Evolutionary conservation across 2,113 vertebrate species (phyloP).

Genomic region (Mixornis gularis): DNA sequence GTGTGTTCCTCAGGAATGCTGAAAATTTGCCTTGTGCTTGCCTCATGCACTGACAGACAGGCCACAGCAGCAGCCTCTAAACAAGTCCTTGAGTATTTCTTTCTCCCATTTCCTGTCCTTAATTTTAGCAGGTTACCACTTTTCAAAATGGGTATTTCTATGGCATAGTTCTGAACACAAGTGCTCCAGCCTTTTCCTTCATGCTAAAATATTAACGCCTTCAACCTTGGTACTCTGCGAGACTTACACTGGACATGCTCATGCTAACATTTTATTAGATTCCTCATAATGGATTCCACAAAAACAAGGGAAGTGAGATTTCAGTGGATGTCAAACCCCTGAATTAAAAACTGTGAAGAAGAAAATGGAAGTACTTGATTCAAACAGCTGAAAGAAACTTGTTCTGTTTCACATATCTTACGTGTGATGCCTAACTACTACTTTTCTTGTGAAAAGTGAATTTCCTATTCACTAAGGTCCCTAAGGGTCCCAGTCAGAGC

Average conservation of each 20-base stretch:
- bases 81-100: fast-evolving
- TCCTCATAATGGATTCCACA: not conserved
- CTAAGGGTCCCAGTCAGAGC: not conserved
- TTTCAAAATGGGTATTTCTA: not conserved
- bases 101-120: not conserved
- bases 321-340: not conserved
- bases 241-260: fast-evolving
- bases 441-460: not conserved
- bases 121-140: not conserved
- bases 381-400: not conserved
- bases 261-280: not conserved
- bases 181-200: not conserved
- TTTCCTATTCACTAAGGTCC: not conserved
- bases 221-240: fast-evolving
- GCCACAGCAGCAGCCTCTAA: not conserved
- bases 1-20: not conserved
- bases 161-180: not conserved
- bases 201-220: not conserved
- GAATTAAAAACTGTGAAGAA: not conserved
- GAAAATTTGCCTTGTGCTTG: not conserved
- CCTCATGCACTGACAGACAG: fast-evolving
- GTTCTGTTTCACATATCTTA: not conserved
- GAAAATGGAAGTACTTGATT: not conserved
- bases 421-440: not conserved
- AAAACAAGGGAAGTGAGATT: not conserved